Base-by-base conservation (phyloP, 2,113 vertebrate genomes). In the Rhipidura dahli region DNA sequence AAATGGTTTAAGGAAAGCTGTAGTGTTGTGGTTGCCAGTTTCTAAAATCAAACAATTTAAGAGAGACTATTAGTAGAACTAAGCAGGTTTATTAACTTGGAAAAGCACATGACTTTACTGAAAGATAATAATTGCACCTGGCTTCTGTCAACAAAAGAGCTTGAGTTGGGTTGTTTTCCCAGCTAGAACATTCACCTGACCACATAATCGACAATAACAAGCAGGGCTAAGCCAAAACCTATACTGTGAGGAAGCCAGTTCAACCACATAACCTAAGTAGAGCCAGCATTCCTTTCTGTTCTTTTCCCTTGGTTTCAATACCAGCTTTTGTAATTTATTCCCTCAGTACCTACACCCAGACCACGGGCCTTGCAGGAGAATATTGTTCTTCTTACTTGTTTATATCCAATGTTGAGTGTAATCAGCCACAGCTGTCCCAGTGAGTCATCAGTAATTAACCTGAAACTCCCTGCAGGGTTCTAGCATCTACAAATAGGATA, bases 391-490 rank as follows among this genome's bases (percentile, higher is more conserved):
- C 26, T 47, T 54, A 33, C 45, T 92, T 80, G 40, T 89, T 68
- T 92, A 30, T 66, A 82, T 28, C 75, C 40, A 79, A 2, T 49
- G 33, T 57, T 39, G 40, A 85, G 17, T 51, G 44, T 65, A 85
- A 91, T 82, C 57, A 91, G 44, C 31, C 49, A 28, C 75, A 95
- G 70, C 69, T 93, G 84, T 79, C 30, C 51, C 35, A 63, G 31
- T 78, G 82, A 96, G 61, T 91, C 65, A 89, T 73, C 15, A 54
- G 13, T 68, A 93, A 89, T 81, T 89, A 93, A 95, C 69, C 35
- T 85, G 81, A 89, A 93, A 89, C 42, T 93, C 65, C 82, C 61
- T 85, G 14, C 17, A 37, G 75, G 61, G 6, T 75, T 94, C 61
- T 49, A 92, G 26, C 17, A 40, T 44, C 57, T 57, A 65, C 3